Conservation (phyloP, 2,797 vertebrate species). For the Lophotriccus pileatus region DNA sequence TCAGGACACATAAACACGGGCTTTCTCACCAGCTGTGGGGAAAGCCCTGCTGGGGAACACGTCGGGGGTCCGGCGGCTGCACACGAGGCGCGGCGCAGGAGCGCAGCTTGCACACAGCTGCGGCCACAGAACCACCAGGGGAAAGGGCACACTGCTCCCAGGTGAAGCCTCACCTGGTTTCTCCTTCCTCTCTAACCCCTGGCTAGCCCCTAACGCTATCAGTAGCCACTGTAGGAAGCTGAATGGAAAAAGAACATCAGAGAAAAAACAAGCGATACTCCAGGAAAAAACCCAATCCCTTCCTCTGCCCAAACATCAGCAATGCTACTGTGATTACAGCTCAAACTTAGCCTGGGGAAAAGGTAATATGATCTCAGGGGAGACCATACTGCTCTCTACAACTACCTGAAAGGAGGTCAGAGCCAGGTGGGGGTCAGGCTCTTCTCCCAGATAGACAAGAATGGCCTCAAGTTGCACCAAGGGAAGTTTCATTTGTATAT, state of each 20-base stretch:
- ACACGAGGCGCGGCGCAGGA: accelerated
- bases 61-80: accelerated
- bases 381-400: background rate
- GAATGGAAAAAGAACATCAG: background rate
- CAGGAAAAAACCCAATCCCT: background rate
- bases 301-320: background rate
- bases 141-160: background rate
- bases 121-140: background rate
- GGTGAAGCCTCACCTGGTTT: background rate
- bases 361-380: background rate
- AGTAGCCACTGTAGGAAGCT: background rate
- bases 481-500: background rate
- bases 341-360: background rate
- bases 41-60: background rate
- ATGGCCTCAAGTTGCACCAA: background rate
- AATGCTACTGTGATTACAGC: background rate
- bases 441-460: background rate
- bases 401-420: background rate
- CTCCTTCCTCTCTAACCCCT: background rate
- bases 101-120: background rate
- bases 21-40: background rate
- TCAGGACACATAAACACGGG: background rate
- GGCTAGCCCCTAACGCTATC: background rate
- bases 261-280: background rate
- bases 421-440: background rate